phyloP scores from a whole-genome alignment of 2,888 invertebrate species.

The Pachydiplax longipennis region DNA sequence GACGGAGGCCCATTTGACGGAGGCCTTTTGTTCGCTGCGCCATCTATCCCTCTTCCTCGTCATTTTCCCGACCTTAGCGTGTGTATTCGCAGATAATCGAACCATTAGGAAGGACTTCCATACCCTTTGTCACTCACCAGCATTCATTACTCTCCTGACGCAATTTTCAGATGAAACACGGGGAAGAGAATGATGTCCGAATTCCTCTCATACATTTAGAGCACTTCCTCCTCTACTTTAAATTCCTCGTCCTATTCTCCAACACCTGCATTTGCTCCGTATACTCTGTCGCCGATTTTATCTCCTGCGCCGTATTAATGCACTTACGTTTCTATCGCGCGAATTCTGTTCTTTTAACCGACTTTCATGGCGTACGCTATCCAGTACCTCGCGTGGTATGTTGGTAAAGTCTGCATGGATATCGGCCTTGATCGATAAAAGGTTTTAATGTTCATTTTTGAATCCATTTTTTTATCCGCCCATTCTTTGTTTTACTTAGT shows the following conservation, averaged over 20 bases:
- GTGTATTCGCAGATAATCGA: conserved; percentile 12
- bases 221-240: neutral
- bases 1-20: conserved; percentile 5
- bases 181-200: too few relatives aligned
- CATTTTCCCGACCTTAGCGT: neutral
- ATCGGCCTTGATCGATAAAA: too few relatives aligned
- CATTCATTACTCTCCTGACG: neutral
- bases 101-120: neutral
- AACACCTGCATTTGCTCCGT: neutral
- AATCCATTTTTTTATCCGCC: too few relatives aligned
- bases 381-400: too few relatives aligned
- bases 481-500: too few relatives aligned
- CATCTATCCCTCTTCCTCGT: neutral
- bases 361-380: too few relatives aligned
- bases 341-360: too few relatives aligned
- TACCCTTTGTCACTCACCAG: neutral
- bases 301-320: too few relatives aligned
- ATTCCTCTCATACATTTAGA: neutral
- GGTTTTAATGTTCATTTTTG: too few relatives aligned
- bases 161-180: neutral
- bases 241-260: neutral
- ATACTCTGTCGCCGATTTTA: too few relatives aligned
- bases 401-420: too few relatives aligned
- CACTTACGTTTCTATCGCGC: too few relatives aligned
- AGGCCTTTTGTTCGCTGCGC: neutral